A percentile compares a stretch with the other conserved stretches of the same genome.
These are phyloP conservation scores for Castor canadensis DNA, from an alignment of 2,113 vertebrate species.

Conservation along the genomic window DNA sequence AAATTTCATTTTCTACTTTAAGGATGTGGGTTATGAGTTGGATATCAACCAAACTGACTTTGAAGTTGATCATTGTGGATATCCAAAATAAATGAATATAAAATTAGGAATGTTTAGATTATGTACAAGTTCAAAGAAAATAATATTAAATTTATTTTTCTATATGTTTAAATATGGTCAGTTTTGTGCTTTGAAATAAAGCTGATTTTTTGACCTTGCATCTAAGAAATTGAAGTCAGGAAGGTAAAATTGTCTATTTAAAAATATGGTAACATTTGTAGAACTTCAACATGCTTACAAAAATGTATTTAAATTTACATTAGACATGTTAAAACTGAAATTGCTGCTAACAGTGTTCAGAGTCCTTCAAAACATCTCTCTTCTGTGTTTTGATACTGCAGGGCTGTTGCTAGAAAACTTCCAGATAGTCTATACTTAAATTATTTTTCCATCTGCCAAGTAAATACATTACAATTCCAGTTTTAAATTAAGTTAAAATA, in stretches of 20 bases:
- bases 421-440: slow-evolving; percentile 38
- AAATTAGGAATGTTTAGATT: not conserved
- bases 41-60: not conserved
- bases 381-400: not conserved
- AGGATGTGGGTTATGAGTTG: not conserved
- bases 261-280: slow-evolving; percentile 74
- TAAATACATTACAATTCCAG: not conserved
- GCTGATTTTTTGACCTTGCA: slow-evolving; percentile 32
- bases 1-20: slow-evolving; percentile 21
- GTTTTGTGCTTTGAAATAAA: slow-evolving; percentile 48
- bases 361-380: slow-evolving; percentile 62
- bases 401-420: slow-evolving; percentile 46
- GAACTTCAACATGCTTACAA: slow-evolving; percentile 67
- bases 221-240: slow-evolving; percentile 24
- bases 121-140: not conserved
- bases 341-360: slow-evolving; percentile 66
- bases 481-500: slow-evolving; percentile 29
- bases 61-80: not conserved
- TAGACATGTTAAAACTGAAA: slow-evolving; percentile 63
- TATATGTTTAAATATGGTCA: not conserved
- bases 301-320: slow-evolving; percentile 73
- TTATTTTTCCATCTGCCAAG: not conserved
- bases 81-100: not conserved
- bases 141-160: not conserved
- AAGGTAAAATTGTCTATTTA: slow-evolving; percentile 62